Base-by-base conservation (phyloP, 2,797 vertebrate genomes). In the Pangasius mekongensis region DNA sequence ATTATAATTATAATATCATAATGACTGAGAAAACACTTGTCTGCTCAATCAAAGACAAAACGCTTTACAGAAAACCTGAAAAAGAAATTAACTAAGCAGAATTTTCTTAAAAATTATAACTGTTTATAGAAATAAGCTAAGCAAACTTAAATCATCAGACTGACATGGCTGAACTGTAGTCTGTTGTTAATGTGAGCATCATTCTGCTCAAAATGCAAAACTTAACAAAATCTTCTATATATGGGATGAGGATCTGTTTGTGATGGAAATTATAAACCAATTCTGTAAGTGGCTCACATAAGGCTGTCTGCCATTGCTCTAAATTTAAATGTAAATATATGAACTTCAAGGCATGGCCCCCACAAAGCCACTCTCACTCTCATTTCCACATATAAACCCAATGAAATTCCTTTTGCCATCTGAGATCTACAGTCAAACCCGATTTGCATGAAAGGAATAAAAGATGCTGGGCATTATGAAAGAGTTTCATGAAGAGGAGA, bases 381-480 rank as follows among this genome's bases (percentile, higher is more conserved):
- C 43, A 16, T 47, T 83, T 64, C 39, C 39, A 30, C 49, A 49
- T 49, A 66, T 47, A 66, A 83, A 66, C 43, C 64, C 20, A 39
- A 18, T 60, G 5, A 60, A 81, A 81, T 62, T 83, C 13, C 39
- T 30, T 83, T 47, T 83, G 14, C 54, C 9, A 13, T 60, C 49
- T 56, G 76, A 78, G 76, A 18, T 30, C 27, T 78, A 33, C 49
- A 60, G 49, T 58, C 14, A 47, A 54, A 24, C 39, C 52, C 47
- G 43, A 47, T 83, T 66, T 83, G 67, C 83, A 39, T 56, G 67
- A 36, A 58, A 27, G 10, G 83, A 24, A 84, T 85, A 52, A 33
- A 16, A 14, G 43, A 84, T 69, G 1, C 9, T 49, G 47, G 18
- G n/a, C n/a, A 69, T 52, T 67, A 33, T 33, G 20, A 71, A 33